A percentile compares a stretch with the other conserved stretches of the same genome.
These are phyloP conservation scores for Mythimna impura DNA, from an alignment of 2,888 invertebrate species.

Conservation along the genomic window DNA sequence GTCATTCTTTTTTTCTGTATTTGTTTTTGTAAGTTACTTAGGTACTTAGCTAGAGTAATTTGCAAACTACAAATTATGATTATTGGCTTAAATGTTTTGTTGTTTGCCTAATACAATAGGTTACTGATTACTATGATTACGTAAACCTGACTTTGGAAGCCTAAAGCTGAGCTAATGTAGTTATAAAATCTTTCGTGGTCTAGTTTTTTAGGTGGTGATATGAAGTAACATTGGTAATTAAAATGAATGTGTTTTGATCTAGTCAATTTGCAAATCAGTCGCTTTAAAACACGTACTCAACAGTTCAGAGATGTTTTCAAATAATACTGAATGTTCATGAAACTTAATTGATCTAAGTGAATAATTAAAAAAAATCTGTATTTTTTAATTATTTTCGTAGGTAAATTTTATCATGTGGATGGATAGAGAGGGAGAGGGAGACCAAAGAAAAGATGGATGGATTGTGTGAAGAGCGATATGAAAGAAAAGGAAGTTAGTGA, in stretches of 20 bases:
- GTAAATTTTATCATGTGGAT: too few species aligned
- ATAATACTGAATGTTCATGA: too few species aligned
- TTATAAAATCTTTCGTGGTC: neutral
- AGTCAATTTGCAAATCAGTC: too few species aligned
- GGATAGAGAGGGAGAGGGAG: too few species aligned
- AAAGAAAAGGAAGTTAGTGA: too few species aligned
- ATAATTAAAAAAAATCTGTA: too few species aligned
- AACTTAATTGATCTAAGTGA: too few species aligned
- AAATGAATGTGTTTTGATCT: neutral
- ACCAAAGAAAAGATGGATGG: too few species aligned
- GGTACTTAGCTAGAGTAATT: neutral
- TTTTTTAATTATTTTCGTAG: too few species aligned
- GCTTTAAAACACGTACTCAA: too few species aligned
- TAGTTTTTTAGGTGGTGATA: conserved; percentile 7
- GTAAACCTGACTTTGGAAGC: conserved; percentile 34
- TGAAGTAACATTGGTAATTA: neutral
- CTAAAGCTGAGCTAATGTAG: conserved; percentile 10
- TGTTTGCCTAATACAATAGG: neutral
- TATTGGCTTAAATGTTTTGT: neutral
- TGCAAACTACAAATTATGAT: neutral
- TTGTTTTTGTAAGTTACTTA: neutral
- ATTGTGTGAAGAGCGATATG: too few species aligned
- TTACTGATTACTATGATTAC: conserved; percentile 19
- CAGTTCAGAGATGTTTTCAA: too few species aligned
- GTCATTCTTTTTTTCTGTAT: neutral